Percentiles rank a stretch among this genome's conserved stretches.
phyloP scores from a whole-genome alignment of 2,113 vertebrate genomes.

The Microtus oregoni region DNA sequence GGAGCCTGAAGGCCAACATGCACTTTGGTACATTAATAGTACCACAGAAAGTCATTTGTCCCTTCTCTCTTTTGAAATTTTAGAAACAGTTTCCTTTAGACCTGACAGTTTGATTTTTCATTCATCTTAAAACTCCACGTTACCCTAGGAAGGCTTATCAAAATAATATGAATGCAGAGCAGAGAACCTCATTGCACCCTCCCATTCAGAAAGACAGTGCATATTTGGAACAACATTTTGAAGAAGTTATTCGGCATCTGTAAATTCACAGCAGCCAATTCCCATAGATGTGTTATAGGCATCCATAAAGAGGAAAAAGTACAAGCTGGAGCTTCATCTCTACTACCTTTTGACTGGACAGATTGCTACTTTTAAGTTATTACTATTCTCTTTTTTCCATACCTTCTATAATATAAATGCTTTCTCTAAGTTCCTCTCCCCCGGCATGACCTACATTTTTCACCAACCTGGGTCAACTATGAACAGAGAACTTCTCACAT shows the following conservation, averaged over 20 bases:
- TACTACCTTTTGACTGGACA: background rate
- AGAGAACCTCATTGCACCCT: background rate
- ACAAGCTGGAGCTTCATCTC: background rate
- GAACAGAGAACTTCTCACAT: background rate
- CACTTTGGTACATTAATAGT: background rate
- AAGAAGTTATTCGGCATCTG: background rate
- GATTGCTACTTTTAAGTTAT: background rate
- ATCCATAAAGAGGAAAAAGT: background rate
- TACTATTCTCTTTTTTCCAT: background rate
- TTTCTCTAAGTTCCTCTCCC: background rate
- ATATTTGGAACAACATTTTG: background rate
- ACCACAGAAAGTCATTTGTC: background rate
- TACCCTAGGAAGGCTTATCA: background rate
- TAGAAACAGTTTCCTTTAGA: background rate
- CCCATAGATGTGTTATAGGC: background rate
- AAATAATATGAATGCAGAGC: background rate
- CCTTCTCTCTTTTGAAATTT: background rate
- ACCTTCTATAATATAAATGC: background rate
- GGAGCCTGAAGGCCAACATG: background rate
- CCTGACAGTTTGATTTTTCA: background rate
- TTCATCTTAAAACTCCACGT: background rate
- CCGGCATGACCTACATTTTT: background rate
- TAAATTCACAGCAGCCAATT: background rate
- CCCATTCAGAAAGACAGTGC: background rate
- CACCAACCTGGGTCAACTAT: background rate